These are phyloP conservation scores for Caenorhabditis afra DNA, from an alignment of 2,888 invertebrate species.

Conservation along the genomic window DNA sequence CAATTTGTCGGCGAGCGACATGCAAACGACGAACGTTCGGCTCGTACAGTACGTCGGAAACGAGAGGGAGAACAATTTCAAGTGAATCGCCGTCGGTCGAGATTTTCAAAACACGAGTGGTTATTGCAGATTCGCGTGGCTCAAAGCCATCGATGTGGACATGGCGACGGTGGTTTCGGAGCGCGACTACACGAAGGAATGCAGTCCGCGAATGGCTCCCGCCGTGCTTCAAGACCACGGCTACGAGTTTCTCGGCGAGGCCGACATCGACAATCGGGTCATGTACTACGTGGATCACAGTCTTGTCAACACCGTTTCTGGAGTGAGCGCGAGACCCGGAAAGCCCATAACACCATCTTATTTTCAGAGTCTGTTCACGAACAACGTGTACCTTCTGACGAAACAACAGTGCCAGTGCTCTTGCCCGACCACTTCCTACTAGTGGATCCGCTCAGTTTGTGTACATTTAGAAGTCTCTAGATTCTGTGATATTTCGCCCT, in stretches of 20 bases:
- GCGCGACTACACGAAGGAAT: slow-evolving; percentile 40
- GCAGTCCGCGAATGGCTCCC: slow-evolving; percentile 62
- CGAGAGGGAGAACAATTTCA: slow-evolving; percentile 61
- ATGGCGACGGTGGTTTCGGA: slow-evolving; percentile 59
- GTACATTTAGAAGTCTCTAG: background rate
- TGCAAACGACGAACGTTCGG: slow-evolving; percentile 45
- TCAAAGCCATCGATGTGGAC: slow-evolving; percentile 57
- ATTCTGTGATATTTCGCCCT: background rate
- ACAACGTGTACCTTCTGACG: slow-evolving; percentile 60
- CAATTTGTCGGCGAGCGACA: slow-evolving; percentile 36
- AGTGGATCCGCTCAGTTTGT: slow-evolving; percentile 2
- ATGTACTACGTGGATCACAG: slow-evolving; percentile 62
- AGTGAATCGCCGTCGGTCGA: slow-evolving; percentile 20
- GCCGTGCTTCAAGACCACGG: slow-evolving; percentile 60
- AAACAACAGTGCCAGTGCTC: slow-evolving; percentile 65
- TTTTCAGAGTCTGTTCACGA: slow-evolving; percentile 61
- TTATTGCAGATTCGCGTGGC: slow-evolving; percentile 61
- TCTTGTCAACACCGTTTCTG: slow-evolving; percentile 38
- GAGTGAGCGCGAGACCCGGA: too few relatives aligned
- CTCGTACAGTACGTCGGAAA: slow-evolving; percentile 64
- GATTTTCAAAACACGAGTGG: background rate
- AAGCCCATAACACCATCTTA: background rate
- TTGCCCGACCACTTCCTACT: slow-evolving; percentile 47
- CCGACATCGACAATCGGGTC: slow-evolving; percentile 62
- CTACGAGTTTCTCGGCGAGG: slow-evolving; percentile 64